Percentiles rank a stretch among this genome's conserved stretches.
phyloP scores from a whole-genome alignment of 1,140 invertebrate genomes.

The Magallana gigas region DNA sequence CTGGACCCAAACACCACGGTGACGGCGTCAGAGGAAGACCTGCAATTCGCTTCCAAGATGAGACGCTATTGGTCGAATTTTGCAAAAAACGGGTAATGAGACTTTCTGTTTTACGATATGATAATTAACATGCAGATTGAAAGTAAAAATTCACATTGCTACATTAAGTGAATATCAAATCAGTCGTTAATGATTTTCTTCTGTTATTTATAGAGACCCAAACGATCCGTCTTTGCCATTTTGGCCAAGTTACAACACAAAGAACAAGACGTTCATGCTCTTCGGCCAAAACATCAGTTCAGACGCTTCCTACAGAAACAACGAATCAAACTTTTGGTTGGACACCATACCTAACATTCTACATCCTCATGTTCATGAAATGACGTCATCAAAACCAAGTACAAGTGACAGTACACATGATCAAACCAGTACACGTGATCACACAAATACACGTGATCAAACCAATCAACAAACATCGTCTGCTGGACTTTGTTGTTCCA shows the following conservation, averaged over 20 bases:
- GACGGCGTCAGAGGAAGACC: background rate
- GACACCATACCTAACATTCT: background rate
- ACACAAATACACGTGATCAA: background rate
- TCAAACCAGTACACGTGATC: background rate
- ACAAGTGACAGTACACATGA: background rate
- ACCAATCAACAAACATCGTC: background rate
- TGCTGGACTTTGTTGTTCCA: background rate
- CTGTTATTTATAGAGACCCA: background rate
- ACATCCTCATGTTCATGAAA: background rate
- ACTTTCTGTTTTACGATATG: too few species aligned
- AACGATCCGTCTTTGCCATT: background rate
- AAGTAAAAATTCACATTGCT: too few species aligned
- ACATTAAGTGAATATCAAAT: too few species aligned
- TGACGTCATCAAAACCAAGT: background rate
- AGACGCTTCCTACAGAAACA: background rate
- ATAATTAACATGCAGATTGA: too few species aligned
- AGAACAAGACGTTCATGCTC: background rate
- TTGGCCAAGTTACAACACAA: background rate
- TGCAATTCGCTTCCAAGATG: background rate
- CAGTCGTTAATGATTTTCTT: background rate
- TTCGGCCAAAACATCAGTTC: background rate
- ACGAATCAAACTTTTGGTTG: background rate
- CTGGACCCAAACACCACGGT: slow-evolving; percentile 4
- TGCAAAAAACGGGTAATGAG: background rate
- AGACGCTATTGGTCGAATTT: slow-evolving; percentile 19